A percentile compares a stretch with the other conserved stretches of the same genome.
phyloP scores from a whole-genome alignment of 2,888 invertebrate genomes.

The Sussaba pulchella region DNA sequence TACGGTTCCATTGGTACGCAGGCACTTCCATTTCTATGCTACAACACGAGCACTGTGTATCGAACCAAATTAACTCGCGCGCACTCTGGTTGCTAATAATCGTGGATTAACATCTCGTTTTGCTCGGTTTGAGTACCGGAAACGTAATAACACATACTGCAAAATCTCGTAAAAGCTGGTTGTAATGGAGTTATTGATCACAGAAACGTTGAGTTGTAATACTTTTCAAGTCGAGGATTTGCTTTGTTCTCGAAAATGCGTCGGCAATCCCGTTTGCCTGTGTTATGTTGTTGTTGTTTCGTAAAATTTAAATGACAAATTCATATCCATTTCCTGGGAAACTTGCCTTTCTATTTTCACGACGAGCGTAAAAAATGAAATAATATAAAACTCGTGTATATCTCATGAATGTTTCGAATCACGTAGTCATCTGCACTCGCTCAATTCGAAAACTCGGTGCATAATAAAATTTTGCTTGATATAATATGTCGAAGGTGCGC shows the following conservation, averaged over 20 bases:
- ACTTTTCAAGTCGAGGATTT: too few species aligned
- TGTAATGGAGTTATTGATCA: too few species aligned
- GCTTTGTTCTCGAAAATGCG: too few species aligned
- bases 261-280: too few species aligned
- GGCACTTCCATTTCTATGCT: conserved; percentile 12
- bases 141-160: background rate
- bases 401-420: conserved; percentile 11
- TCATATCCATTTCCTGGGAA: background rate
- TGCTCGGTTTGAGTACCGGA: background rate
- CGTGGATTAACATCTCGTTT: background rate
- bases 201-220: too few species aligned
- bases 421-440: conserved; percentile 11
- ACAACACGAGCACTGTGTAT: background rate
- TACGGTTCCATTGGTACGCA: background rate
- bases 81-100: background rate
- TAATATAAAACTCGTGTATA: background rate
- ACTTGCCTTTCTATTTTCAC: background rate
- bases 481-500: conserved; percentile 14
- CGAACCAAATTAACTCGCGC: conserved; percentile 21
- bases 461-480: conserved; percentile 42
- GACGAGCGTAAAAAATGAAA: background rate
- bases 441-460: conserved; percentile 5
- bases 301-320: too few species aligned
- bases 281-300: too few species aligned
- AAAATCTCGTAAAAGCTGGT: background rate